Conservation (phyloP, 1,140 invertebrate species). For the Aphidius gifuensis region DNA sequence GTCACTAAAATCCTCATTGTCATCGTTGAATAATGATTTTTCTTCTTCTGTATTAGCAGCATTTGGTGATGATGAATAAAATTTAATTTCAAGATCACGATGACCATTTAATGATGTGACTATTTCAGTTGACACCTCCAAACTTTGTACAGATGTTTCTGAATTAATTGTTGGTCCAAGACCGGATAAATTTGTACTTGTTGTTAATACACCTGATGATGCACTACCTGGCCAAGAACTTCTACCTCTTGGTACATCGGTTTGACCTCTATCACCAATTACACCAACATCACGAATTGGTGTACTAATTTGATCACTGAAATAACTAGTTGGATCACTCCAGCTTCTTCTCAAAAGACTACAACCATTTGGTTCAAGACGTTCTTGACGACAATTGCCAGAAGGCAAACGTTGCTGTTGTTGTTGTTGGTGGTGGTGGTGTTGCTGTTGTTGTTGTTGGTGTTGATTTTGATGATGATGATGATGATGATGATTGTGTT, state of each 20-base stretch:
- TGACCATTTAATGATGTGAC: slow-evolving; percentile 74
- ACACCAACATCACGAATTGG: slow-evolving; percentile 55
- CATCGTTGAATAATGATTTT: slow-evolving; percentile 29
- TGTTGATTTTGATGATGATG: slow-evolving; percentile 43
- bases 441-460: too few relatives aligned
- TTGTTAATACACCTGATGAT: slow-evolving; percentile 16
- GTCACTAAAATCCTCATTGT: slow-evolving; percentile 44
- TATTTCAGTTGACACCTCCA: slow-evolving; percentile 75
- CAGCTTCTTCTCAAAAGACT: slow-evolving; percentile 60
- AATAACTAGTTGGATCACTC: slow-evolving; percentile 60
- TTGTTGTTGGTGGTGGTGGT: too few relatives aligned
- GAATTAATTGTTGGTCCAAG: slow-evolving; percentile 19
- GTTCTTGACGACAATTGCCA: slow-evolving; percentile 35
- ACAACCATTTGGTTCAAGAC: slow-evolving; percentile 30
- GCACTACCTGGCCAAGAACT: slow-evolving; percentile 26
- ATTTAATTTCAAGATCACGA: slow-evolving; percentile 73
- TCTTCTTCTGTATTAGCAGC: slow-evolving; percentile 35
- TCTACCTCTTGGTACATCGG: slow-evolving; percentile 29
- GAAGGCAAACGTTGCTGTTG: slow-evolving; percentile 47
- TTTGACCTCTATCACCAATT: slow-evolving; percentile 54
- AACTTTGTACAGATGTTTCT: slow-evolving; percentile 37
- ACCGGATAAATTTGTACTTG: slow-evolving; percentile 18
- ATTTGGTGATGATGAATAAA: slow-evolving; percentile 62
- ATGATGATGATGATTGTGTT: slow-evolving; percentile 30
- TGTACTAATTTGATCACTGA: slow-evolving; percentile 41